Percentiles rank a stretch among this genome's conserved stretches.
Conservation (phyloP, 2,113 vertebrate species). For the Platysternon megacephalum region DNA sequence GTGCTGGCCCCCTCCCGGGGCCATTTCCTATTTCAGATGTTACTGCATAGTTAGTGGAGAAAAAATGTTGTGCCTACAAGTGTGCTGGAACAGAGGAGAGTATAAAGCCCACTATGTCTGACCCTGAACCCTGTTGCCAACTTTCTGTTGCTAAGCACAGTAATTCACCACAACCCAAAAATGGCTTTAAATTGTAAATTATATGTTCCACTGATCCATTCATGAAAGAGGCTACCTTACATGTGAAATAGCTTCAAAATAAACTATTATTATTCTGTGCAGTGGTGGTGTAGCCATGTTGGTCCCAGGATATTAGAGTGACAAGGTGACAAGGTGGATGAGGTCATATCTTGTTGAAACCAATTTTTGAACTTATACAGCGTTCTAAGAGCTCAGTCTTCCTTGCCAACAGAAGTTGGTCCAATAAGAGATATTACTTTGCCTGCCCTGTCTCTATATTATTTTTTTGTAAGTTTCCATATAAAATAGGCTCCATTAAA, state of each 20-base stretch:
- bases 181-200: neutral
- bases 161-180: neutral
- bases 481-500: neutral
- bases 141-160: neutral
- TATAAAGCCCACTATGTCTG: neutral
- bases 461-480: neutral
- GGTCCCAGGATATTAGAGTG: neutral
- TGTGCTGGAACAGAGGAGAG: neutral
- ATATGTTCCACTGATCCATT: neutral
- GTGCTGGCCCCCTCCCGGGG: neutral
- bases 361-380: neutral
- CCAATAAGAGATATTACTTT: neutral
- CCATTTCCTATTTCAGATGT: neutral
- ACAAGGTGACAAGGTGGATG: neutral
- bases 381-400: neutral
- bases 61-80: neutral
- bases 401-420: neutral
- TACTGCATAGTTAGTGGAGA: neutral
- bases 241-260: neutral
- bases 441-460: neutral
- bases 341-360: neutral
- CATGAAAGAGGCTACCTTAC: neutral
- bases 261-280: neutral
- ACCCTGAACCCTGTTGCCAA: accelerated
- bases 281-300: neutral